A percentile compares a stretch with the other conserved stretches of the same genome.
Conservation (phyloP, 2,888 invertebrate genomes). For the Gari tellinella region DNA sequence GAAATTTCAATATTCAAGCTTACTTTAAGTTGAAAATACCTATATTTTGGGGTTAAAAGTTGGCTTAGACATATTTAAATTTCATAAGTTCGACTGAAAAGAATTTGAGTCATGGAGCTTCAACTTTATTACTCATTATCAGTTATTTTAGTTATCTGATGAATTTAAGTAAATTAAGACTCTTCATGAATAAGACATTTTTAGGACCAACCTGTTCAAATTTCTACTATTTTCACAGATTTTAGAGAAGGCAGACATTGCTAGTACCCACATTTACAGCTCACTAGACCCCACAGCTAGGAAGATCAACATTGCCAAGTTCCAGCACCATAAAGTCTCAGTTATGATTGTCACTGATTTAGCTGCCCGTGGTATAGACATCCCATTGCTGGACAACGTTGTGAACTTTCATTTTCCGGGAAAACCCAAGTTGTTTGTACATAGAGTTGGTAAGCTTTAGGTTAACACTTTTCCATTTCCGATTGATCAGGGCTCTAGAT, state of each 20-base stretch:
- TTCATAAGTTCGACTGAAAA: too few species aligned
- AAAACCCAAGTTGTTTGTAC: slow-evolving; percentile 98
- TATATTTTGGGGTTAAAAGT: too few species aligned
- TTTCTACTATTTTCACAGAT: slow-evolving; percentile 82
- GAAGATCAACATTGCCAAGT: slow-evolving; percentile 94
- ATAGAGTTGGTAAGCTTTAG: slow-evolving; percentile 94
- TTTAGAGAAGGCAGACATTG: slow-evolving; percentile 88
- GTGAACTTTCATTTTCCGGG: slow-evolving; percentile 99
- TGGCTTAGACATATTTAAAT: too few species aligned
- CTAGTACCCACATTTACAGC: slow-evolving; percentile 96
- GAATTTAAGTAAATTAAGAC: too few species aligned
- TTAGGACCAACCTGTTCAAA: too few species aligned
- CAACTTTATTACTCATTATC: too few species aligned
- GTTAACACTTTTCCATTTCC: not conserved
- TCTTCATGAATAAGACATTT: too few species aligned
- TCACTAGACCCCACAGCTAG: slow-evolving; percentile 97
- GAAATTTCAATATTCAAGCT: too few species aligned
- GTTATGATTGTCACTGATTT: slow-evolving; percentile 98
- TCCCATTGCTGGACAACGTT: slow-evolving; percentile 97
- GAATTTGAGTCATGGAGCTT: too few species aligned
- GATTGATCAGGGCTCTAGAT: too few species aligned
- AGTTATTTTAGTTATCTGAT: too few species aligned
- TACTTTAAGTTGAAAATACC: too few species aligned
- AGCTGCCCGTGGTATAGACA: slow-evolving; percentile 98
- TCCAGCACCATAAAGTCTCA: slow-evolving; percentile 89